Conservation (phyloP, 37 sponge, comb jelly and placozoan genomes). For the Axinella damicornis region DNA sequence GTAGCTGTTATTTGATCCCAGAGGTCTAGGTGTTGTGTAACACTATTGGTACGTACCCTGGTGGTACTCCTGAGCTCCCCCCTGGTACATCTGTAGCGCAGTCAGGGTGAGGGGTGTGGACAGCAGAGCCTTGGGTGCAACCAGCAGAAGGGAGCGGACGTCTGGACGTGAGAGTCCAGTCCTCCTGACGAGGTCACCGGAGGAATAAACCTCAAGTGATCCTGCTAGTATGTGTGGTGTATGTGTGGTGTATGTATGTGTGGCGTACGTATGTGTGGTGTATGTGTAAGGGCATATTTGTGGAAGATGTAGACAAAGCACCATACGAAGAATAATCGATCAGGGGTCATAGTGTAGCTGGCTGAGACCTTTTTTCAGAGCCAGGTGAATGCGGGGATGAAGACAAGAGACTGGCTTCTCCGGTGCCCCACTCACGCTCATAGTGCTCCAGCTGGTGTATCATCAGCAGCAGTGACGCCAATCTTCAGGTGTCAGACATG, state of each 20-base stretch:
- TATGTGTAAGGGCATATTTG: too few species aligned
- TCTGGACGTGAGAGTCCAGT: slow-evolving; percentile 52
- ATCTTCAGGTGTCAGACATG: not conserved
- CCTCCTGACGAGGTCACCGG: slow-evolving; percentile 48
- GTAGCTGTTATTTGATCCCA: too few species aligned
- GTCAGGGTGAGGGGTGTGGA: not conserved
- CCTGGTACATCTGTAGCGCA: slow-evolving; percentile 37
- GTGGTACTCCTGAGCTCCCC: not conserved
- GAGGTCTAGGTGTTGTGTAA: too few species aligned
- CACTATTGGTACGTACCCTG: slow-evolving; percentile 1
- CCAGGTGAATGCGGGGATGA: slow-evolving; percentile 47
- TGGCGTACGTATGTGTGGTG: too few species aligned
- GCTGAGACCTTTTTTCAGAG: slow-evolving; percentile 56
- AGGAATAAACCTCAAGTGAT: slow-evolving; percentile 8
- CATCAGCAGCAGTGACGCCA: not conserved
- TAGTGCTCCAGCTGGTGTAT: too few species aligned
- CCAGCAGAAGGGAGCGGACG: slow-evolving; percentile 12
- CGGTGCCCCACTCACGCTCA: not conserved
- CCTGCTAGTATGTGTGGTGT: slow-evolving; percentile 14
- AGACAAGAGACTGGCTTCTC: slow-evolving; percentile 12
- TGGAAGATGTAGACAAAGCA: too few species aligned
- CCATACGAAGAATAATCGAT: too few species aligned
- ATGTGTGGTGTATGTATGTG: too few species aligned
- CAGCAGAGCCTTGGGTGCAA: slow-evolving; percentile 35
- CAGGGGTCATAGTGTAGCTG: too few species aligned